Evolutionary conservation across 2,797 vertebrate species (phyloP).

Genomic region (Antrozous pallidus): DNA sequence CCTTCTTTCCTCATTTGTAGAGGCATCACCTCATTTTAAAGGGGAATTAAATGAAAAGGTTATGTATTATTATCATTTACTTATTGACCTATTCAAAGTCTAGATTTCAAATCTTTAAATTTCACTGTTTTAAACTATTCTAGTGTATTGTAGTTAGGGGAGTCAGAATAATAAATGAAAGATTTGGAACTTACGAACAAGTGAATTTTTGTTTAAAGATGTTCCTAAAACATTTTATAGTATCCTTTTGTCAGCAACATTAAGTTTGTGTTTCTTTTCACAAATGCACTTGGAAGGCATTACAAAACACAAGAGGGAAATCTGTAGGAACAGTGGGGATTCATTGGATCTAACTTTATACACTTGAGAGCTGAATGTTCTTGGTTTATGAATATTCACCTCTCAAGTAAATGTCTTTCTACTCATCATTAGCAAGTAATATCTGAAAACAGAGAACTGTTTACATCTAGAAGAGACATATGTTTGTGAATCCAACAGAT

Average conservation of each 20-base stretch:
- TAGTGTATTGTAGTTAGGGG: conserved; percentile 32
- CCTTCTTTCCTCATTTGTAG: neutral
- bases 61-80: neutral
- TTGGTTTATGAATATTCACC: neutral
- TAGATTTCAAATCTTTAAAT: neutral
- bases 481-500: neutral
- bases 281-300: neutral
- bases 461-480: neutral
- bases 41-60: neutral
- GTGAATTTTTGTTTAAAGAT: conserved; percentile 36
- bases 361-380: neutral
- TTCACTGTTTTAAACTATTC: conserved; percentile 14
- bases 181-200: neutral
- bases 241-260: conserved; percentile 35
- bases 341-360: neutral
- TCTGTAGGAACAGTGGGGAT: neutral
- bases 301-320: neutral
- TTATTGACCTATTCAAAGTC: neutral
- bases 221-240: conserved; percentile 23
- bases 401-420: neutral
- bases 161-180: conserved; percentile 41
- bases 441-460: neutral
- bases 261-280: conserved; percentile 55
- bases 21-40: neutral
- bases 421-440: neutral